Evolutionary conservation across 2,797 vertebrate genomes (phyloP).

Genomic region (Craterocephalus amniculus): DNA sequence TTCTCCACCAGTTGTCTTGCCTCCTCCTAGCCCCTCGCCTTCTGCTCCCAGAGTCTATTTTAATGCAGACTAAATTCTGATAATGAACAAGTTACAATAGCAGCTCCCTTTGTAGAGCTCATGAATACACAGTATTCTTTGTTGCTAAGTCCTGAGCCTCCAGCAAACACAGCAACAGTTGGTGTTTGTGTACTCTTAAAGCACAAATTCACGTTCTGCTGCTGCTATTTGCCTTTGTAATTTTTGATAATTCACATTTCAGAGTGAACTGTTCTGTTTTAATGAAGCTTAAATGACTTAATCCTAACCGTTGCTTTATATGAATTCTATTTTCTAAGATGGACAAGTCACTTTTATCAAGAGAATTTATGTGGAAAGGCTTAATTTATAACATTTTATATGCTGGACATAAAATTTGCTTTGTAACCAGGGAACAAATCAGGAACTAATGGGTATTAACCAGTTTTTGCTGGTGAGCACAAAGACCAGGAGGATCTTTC

Average conservation of each 20-base stretch:
- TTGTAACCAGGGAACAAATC: too few species aligned
- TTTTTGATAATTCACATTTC: not conserved
- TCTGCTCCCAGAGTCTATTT: constrained; percentile 59
- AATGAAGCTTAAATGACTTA: too few species aligned
- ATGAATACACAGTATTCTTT: constrained; percentile 27
- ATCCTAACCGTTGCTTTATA: too few species aligned
- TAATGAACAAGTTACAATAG: constrained; percentile 21
- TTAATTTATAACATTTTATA: too few species aligned
- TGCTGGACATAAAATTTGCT: too few species aligned
- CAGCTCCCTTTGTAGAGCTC: constrained; percentile 4
- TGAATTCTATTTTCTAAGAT: too few species aligned
- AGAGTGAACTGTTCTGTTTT: not conserved
- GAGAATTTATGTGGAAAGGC: too few species aligned
- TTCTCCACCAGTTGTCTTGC: constrained; percentile 28
- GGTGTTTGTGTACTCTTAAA: constrained; percentile 20
- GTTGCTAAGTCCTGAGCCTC: constrained; percentile 8
- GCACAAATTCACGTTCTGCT: not conserved
- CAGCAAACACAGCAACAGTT: constrained; percentile 40
- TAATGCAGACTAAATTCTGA: constrained; percentile 33
- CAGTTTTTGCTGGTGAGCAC: too few species aligned
- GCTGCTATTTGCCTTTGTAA: not conserved
- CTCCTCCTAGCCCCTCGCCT: constrained; percentile 34
- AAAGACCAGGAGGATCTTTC: too few species aligned
- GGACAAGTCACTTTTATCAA: too few species aligned
- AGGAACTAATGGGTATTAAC: too few species aligned